Base-by-base conservation (phyloP, 2,113 vertebrate genomes). In the Acrocephalus kingi region DNA sequence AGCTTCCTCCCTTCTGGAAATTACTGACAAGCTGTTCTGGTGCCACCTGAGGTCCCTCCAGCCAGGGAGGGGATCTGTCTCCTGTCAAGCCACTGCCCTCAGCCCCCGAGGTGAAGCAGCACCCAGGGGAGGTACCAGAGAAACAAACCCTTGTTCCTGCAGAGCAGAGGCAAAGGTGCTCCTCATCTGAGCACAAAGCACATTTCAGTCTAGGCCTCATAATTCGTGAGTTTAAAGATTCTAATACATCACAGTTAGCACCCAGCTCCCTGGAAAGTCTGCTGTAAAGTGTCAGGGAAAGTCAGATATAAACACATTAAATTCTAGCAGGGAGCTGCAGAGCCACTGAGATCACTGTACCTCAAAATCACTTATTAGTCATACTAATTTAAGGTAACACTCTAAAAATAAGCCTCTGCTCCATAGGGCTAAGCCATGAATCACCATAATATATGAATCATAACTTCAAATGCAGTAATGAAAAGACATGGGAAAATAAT, bases 381-480 rank as follows among this genome's bases (percentile, higher is more conserved):
- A 94, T n/a, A 43, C 79, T 94, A 93, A 96, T 95, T 95, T 61
- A 90, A 94, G 90, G 86, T 94, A 97, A 89, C 64, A n/a, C 41
- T 74, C 88, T 84, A 84, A 96, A 93, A 96, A 95, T 93, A 96
- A 92, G 46, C 8, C 73, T 75, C 68, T 61, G 56, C 83, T 78
- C 93, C 76, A 64, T 46, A 87, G 85, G 73, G 25, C 88, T 90
- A 43, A 75, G 86, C 77, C 88, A 84, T 95, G 95, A 95, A 96
- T 96, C 94, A 96, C 85, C 68, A 84, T 94, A 94, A 92, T 86
- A 75, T 55, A 96, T 93, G 92, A 97, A 93, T 90, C 83, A 92
- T 73, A 92, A 75, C 64, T 90, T 94, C 92, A 92, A 84, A 93
- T 73, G 62, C 33, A 90, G 76, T 86, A 90, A 96, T 96, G 86